phyloP scores from a whole-genome alignment of 2,113 vertebrate species.

The Pelmatolapia mariae region DNA sequence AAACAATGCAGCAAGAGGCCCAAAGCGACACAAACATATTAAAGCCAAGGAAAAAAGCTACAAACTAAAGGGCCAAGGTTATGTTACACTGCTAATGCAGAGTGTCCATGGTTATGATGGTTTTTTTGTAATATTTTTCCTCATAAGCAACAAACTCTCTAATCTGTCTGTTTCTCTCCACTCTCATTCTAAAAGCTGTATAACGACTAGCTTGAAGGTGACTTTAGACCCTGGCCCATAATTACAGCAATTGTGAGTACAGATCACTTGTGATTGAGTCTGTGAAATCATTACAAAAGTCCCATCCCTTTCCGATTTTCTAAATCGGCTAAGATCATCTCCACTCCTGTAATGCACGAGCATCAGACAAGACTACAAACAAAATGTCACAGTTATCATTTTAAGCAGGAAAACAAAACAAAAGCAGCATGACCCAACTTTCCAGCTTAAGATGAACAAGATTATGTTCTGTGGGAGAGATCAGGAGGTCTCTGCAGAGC shows the following conservation, averaged over 20 bases:
- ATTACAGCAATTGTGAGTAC: background rate
- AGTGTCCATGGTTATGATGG: background rate
- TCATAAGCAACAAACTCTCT: background rate
- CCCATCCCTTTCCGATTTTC: background rate
- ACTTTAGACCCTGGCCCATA: background rate
- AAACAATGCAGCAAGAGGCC: conserved; percentile 33
- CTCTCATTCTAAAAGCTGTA: background rate
- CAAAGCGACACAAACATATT: conserved; percentile 26
- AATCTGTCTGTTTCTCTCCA: background rate
- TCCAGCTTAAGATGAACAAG: background rate
- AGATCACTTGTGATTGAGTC: background rate
- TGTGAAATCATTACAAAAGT: background rate
- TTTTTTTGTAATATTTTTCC: background rate
- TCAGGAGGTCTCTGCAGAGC: conserved; percentile 7
- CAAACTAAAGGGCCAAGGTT: background rate
- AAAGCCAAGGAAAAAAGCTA: background rate
- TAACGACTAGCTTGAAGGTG: background rate
- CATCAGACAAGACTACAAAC: background rate
- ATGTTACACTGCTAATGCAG: background rate
- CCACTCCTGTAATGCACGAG: background rate
- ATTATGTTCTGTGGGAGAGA: background rate
- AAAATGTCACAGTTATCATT: background rate
- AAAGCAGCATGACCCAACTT: background rate
- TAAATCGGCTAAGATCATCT: background rate
- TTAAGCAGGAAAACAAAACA: background rate